Evolutionary conservation across 2,113 vertebrate species (phyloP), one percentile per base, ranked within the genome.

Genomic region (Falcunculus frontatus): DNA sequence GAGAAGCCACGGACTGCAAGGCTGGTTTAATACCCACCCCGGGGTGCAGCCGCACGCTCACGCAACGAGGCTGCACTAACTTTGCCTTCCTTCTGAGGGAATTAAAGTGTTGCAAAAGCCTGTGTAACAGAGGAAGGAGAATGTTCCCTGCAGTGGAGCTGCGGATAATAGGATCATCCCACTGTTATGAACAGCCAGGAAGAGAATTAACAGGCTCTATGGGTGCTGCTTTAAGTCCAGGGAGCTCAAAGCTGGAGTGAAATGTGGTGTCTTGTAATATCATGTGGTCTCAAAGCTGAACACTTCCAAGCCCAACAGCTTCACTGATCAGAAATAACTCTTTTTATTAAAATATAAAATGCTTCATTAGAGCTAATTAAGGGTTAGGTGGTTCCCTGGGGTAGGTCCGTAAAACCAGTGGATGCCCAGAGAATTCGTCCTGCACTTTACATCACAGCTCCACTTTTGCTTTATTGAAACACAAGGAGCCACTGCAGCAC

Each of bases 161-260:
- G 73, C 74, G 81, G 81, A 90, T 95, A 97, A 97, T 11, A 79
- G 93, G 89, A 97, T 96, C 87, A 93, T 47, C 44, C 25, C 59
- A 62, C 89, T 73, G 79, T 89, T 94, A 75, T 3, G 84, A 88
- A 93, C 75, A 95, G 72, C 39, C 87, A 86, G 80, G 35, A 84
- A 56, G 75, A 73, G 93, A 90, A 97, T 90, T 82, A 94, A 87
- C 39, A 23, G 13, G 46, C 8, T 91, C 56, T 85, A 55, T 52
- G 13, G 39, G 87, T 74, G 77, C 62, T 79, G 49, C 72, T 87
- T 81, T 41, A 57, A 93, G 69, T 5, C 11, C 65, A 64, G n/a
- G 55, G 87, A 96, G 72, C 93, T 74, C 62, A 70, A 33, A 87
- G 86, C 80, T 79, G 80, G n/a, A 86, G 85, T 1, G 2, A 76